Percentiles rank a stretch among this genome's conserved stretches.
phyloP scores from a whole-genome alignment of 2,888 invertebrate genomes.

The Euzophera pinguis region DNA sequence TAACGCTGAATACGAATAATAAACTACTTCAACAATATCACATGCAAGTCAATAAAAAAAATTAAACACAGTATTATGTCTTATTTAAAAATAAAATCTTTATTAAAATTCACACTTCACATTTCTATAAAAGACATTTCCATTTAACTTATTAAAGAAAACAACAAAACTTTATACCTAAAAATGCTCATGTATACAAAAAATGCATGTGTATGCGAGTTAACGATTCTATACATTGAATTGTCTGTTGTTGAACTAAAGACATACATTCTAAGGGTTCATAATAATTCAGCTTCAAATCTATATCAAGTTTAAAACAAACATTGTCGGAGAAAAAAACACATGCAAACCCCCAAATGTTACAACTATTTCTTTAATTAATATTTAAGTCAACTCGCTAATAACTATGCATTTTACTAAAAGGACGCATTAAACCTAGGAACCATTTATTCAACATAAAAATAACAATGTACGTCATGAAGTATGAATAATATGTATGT shows the following conservation, averaged over 20 bases:
- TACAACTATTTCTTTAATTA: neutral
- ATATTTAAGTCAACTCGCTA: conserved; percentile 4
- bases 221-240: neutral
- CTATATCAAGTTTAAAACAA: too few relatives aligned
- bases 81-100: conserved; percentile 68
- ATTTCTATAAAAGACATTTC: conserved; percentile 59
- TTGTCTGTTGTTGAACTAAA: neutral
- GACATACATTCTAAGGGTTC: neutral
- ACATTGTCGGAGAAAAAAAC: too few relatives aligned
- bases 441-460: neutral
- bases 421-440: neutral
- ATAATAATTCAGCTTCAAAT: neutral
- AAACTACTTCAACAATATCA: neutral
- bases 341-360: neutral
- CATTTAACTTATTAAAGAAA: conserved; percentile 39
- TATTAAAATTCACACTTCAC: conserved; percentile 73
- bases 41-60: neutral
- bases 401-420: neutral
- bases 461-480: neutral
- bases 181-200: conserved; percentile 51
- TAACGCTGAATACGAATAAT: too few relatives aligned
- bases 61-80: conserved; percentile 15
- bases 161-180: conserved; percentile 53
- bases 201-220: conserved; percentile 12
- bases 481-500: too few relatives aligned